Conservation (phyloP, 2,888 invertebrate species). For the Eilema caniola region DNA sequence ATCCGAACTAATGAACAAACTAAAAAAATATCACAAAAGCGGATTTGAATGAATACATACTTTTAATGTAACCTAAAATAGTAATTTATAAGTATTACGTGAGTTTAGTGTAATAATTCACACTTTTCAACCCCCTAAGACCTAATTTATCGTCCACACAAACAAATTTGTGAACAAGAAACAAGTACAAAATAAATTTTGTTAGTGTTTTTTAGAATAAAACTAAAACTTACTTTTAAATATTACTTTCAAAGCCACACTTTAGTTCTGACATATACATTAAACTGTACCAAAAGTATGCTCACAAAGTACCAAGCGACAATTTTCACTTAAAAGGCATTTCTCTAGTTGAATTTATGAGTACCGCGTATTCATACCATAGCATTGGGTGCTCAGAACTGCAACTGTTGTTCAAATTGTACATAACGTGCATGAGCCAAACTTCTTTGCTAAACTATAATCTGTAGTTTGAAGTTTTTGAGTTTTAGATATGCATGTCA, state of each 20-base stretch:
- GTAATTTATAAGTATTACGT: background rate
- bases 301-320: conserved; percentile 5
- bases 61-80: no score
- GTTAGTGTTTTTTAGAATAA: background rate
- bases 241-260: background rate
- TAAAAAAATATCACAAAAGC: no score
- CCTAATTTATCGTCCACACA: background rate
- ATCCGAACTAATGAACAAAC: no score
- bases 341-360: conserved; percentile 17
- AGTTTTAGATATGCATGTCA: background rate
- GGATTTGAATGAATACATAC: background rate
- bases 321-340: conserved; percentile 17
- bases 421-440: background rate
- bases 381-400: conserved; percentile 26
- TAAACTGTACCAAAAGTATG: conserved; percentile 2
- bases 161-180: background rate
- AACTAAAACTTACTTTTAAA: background rate
- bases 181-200: background rate
- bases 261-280: background rate
- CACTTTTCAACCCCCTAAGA: background rate
- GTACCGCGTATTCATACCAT: conserved; percentile 15
- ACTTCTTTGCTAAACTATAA: conserved; percentile 10
- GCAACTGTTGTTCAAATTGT: conserved; percentile 37
- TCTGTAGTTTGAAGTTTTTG: background rate
- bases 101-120: background rate